phyloP scores from a whole-genome alignment of 2,888 invertebrate genomes.

The Agriopis marginaria region DNA sequence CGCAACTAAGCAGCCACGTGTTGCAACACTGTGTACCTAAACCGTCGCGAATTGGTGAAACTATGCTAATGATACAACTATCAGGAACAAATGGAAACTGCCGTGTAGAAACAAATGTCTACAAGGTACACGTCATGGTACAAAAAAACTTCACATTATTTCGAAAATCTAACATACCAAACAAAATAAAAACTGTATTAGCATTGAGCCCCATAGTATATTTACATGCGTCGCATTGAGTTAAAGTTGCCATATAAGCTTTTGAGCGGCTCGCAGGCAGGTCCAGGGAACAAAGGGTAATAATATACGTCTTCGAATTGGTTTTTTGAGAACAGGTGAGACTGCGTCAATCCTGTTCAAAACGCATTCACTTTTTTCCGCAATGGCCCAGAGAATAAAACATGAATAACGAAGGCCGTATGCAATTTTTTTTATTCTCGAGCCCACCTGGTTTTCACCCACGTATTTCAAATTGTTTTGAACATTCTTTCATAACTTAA shows the following conservation, averaged over 20 bases:
- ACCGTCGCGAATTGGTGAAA: slow-evolving; percentile 77
- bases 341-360: slow-evolving; percentile 66
- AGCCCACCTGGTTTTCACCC: slow-evolving; percentile 75
- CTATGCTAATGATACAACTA: slow-evolving; percentile 59
- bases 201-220: neutral
- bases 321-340: slow-evolving; percentile 78
- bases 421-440: slow-evolving; percentile 68
- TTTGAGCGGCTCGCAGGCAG: slow-evolving; percentile 63
- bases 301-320: slow-evolving; percentile 75
- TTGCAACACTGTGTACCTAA: slow-evolving; percentile 66
- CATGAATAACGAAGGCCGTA: slow-evolving; percentile 63
- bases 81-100: slow-evolving; percentile 55
- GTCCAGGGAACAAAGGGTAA: slow-evolving; percentile 75
- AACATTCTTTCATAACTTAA: slow-evolving; percentile 78
- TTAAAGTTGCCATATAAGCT: slow-evolving; percentile 68
- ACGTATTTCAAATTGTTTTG: slow-evolving; percentile 73
- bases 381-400: slow-evolving; percentile 64
- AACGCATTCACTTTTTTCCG: slow-evolving; percentile 71
- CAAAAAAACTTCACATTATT: neutral
- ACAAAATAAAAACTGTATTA: slow-evolving; percentile 13
- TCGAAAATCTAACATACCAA: neutral
- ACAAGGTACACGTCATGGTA: neutral
- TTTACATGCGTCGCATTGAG: slow-evolving; percentile 61
- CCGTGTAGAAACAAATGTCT: slow-evolving; percentile 28
- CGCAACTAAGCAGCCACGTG: slow-evolving; percentile 69